These are phyloP conservation scores for Lethenteron reissneri DNA, from an alignment of 2,113 vertebrate genomes.

Conservation along the genomic window DNA sequence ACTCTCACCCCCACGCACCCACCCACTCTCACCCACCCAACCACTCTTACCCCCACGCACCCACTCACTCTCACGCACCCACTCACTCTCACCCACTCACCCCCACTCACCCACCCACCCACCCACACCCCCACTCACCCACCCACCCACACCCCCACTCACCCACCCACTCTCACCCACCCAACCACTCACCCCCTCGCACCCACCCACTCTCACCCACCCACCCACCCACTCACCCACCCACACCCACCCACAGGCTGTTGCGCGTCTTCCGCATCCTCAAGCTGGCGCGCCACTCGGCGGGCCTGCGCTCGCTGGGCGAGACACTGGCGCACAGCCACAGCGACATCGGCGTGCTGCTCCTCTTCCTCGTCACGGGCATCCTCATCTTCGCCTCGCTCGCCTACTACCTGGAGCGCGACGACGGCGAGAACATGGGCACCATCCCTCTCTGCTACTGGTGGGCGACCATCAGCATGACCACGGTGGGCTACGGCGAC, in stretches of 20 bases:
- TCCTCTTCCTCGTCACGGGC: conserved; percentile 75
- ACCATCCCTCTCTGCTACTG: conserved; percentile 96
- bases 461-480: conserved; percentile 98
- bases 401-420: conserved; percentile 75
- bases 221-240: no score
- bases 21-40: no score
- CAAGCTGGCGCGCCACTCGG: conserved; percentile 84
- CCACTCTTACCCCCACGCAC: no score
- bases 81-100: no score
- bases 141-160: no score
- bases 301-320: conserved; percentile 66
- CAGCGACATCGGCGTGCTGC: conserved; percentile 73
- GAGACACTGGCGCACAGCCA: conserved; percentile 94
- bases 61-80: no score
- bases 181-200: no score
- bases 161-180: no score
- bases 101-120: no score
- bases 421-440: conserved; percentile 64
- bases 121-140: no score
- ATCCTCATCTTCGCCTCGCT: conserved; percentile 78
- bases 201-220: no score
- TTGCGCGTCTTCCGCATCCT: conserved; percentile 86
- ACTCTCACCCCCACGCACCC: no score
- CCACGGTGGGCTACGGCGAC: conserved; percentile 81
- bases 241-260: conserved; percentile 23